Evolutionary conservation across 2,113 vertebrate species (phyloP).

Genomic region (Hydropotes inermis): DNA sequence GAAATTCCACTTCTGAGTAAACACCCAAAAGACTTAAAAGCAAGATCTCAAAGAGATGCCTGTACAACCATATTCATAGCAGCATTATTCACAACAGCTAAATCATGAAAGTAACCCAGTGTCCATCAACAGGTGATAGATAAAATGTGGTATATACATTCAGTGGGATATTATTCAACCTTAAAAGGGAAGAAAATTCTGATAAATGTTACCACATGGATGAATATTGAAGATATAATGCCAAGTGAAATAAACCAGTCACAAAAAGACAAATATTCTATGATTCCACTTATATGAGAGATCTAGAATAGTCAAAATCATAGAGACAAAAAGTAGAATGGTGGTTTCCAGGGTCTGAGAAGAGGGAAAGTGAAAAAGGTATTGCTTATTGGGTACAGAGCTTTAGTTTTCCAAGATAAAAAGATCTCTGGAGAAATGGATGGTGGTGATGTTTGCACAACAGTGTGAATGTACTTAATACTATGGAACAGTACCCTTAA

Average conservation of each 20-base stretch:
- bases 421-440: not conserved
- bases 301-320: not conserved
- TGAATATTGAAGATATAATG: not conserved
- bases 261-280: not conserved
- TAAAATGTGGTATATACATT: not conserved
- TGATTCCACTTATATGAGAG: not conserved
- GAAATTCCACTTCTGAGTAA: not conserved
- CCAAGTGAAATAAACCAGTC: not conserved
- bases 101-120: not conserved
- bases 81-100: not conserved
- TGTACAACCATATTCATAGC: not conserved
- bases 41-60: not conserved
- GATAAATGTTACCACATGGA: not conserved
- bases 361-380: not conserved
- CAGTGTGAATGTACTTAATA: not conserved
- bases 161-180: not conserved
- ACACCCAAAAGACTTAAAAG: slow-evolving; percentile 3
- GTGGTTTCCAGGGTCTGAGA: not conserved
- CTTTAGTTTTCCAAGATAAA: not conserved
- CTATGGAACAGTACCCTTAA: not conserved
- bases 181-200: not conserved
- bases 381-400: not conserved
- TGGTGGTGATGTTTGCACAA: not conserved
- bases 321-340: not conserved
- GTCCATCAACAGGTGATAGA: not conserved